Evolutionary conservation across 2,888 invertebrate genomes (phyloP).

Genomic region (Phyllotreta cruciferae): DNA sequence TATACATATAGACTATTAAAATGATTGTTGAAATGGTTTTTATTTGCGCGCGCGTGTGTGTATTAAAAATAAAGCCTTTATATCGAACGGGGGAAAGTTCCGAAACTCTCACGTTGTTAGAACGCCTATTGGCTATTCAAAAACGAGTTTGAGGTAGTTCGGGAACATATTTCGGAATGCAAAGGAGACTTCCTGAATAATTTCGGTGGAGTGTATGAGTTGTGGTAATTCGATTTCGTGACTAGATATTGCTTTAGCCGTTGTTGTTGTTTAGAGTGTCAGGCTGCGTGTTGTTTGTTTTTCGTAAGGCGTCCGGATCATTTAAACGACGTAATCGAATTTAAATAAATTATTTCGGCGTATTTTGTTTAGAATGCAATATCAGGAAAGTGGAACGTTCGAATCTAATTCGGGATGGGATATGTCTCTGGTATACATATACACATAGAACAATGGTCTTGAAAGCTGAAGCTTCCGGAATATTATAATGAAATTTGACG

Average conservation of each 20-base stretch:
- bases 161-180: conserved; percentile 25
- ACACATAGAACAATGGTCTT: too few species aligned
- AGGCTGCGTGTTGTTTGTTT: not conserved
- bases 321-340: not conserved
- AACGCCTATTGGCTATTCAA: conserved; percentile 26
- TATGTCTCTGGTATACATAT: not conserved
- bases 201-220: conserved; percentile 20
- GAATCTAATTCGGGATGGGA: too few species aligned
- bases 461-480: too few species aligned
- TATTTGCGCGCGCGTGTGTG: too few species aligned
- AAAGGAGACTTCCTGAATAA: conserved; percentile 28
- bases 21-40: too few species aligned
- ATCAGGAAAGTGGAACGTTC: too few species aligned
- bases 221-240: conserved; percentile 27
- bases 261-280: not conserved
- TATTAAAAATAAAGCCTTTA: too few species aligned
- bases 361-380: too few species aligned
- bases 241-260: conserved; percentile 18
- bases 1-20: too few species aligned
- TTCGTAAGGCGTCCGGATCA: not conserved
- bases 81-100: not conserved
- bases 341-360: too few species aligned
- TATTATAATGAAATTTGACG: conserved; percentile 8
- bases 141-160: conserved; percentile 31
- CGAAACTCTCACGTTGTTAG: conserved; percentile 20